Evolutionary conservation across 2,113 vertebrate species (phyloP), one percentile per base, ranked within the genome.

Genomic region (Corydoras maculifer): DNA sequence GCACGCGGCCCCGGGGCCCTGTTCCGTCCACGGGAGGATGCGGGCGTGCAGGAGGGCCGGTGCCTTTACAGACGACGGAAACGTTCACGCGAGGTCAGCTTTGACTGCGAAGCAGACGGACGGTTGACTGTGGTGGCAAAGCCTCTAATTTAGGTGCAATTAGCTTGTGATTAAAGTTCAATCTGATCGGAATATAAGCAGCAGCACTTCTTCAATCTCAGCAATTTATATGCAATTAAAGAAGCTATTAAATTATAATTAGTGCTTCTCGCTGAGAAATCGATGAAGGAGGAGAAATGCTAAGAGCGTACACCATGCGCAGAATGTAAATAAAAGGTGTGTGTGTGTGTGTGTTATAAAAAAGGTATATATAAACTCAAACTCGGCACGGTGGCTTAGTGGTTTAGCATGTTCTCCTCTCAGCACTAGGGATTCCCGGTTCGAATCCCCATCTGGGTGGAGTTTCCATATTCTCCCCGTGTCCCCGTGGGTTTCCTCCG

Each of bases 211-310:
- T 82, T 81, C 83, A 85, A 85, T 85, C 85, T 79, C 85, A 77
- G 75, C 84, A 82, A 86, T 87, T 88, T 86, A 84, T 85, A 76
- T 73, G 80, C 82, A 87, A 87, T 88, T 84, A 86, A 73, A 79
- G 81, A 90, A 82, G 50, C 81, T 82, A 88, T 88, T 86, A 85
- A 84, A 80, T 82, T 71, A 82, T 87, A 85, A 88, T 89, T 85
- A 87, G 62, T 82, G 72, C 74, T 82, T 85, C 78, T 78, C 77
- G 55, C 65, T 31, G 61, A 75, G 68, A 82, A 84, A 82, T 77
- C 70, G 49, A 80, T 75, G 76, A 35, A 35, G 71, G 71, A 78
- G 68, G 66, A 79, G 81, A 84, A 30, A 55, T 35, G 70, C 61
- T 35, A 68, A 13, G 65, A 58, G 7, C 31, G 58, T 68, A 57